phyloP scores from a whole-genome alignment of 2,797 vertebrate species.

The Atherinosoma microstoma region DNA sequence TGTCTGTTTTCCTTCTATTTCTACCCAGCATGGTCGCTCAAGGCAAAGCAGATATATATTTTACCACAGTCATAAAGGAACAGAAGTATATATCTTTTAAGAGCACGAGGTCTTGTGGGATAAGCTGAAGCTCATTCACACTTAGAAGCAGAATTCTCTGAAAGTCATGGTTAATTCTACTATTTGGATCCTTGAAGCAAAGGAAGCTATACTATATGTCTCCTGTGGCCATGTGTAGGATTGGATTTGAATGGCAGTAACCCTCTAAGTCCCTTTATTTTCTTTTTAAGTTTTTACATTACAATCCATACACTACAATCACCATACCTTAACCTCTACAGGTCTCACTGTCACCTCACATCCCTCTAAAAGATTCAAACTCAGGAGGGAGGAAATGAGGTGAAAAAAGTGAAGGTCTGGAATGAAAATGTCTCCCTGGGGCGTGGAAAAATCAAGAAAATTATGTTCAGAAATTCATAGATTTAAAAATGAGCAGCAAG shows the following conservation, averaged over 20 bases:
- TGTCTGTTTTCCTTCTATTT: constrained; percentile 31
- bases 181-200: constrained; percentile 48
- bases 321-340: constrained; percentile 52
- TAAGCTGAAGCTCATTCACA: constrained; percentile 46
- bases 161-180: constrained; percentile 54
- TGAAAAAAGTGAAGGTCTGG: constrained; percentile 76
- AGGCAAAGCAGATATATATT: constrained; percentile 31
- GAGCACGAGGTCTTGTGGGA: constrained; percentile 51
- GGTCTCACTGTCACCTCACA: constrained; percentile 73
- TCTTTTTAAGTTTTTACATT: constrained; percentile 1
- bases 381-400: constrained; percentile 78
- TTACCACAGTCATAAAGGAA: constrained; percentile 27
- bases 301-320: constrained; percentile 21
- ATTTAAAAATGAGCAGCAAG: constrained; percentile 84
- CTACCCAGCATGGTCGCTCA: constrained; percentile 35
- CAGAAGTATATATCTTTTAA: constrained; percentile 49
- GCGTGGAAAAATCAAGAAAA: constrained; percentile 83
- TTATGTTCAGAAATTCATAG: constrained; percentile 87
- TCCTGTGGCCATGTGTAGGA: constrained; percentile 56
- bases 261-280: constrained; percentile 29
- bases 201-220: constrained; percentile 26
- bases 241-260: constrained; percentile 57
- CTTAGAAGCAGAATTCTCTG: constrained; percentile 42
- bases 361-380: constrained; percentile 75
- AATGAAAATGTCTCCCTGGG: constrained; percentile 82